Evolutionary conservation across 2,797 vertebrate genomes (phyloP).

Genomic region (Loris lydekkerianus): DNA sequence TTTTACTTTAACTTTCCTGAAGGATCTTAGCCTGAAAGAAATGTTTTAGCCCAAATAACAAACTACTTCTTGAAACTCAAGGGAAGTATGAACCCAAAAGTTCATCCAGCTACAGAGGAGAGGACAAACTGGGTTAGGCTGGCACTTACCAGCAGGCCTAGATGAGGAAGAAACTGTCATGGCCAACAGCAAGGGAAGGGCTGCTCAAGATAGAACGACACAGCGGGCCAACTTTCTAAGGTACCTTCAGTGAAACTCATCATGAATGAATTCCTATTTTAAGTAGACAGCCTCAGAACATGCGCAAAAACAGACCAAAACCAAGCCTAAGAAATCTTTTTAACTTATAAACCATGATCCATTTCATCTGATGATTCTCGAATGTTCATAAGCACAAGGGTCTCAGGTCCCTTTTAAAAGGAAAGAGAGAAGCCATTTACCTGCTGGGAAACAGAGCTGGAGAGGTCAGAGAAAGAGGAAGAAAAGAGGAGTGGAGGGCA

Average conservation of each 20-base stretch:
- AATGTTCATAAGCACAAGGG: neutral
- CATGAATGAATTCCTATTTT: constrained; percentile 13
- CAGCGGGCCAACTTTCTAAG: neutral
- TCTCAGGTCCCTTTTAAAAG: neutral
- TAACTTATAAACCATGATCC: constrained; percentile 14
- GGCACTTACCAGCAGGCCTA: neutral
- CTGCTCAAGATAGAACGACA: neutral
- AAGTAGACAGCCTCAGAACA: constrained; percentile 36
- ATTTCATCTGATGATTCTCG: neutral
- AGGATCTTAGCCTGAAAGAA: constrained; percentile 8
- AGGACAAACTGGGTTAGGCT: neutral
- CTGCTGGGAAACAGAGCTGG: neutral
- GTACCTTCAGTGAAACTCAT: neutral
- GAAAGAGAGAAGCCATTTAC: neutral
- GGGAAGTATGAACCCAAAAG: neutral
- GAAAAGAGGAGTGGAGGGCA: neutral
- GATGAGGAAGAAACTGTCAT: neutral
- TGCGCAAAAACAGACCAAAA: neutral
- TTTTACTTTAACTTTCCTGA: neutral
- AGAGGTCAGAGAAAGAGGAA: neutral
- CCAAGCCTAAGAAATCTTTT: constrained; percentile 8
- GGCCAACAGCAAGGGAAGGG: neutral
- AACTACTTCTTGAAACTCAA: constrained; percentile 2
- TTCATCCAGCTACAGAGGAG: neutral
- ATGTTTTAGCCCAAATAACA: constrained; percentile 2